Percentiles rank a stretch among this genome's conserved stretches.
Conservation (phyloP, 2,113 vertebrate genomes). For the Zapus hudsonius region DNA sequence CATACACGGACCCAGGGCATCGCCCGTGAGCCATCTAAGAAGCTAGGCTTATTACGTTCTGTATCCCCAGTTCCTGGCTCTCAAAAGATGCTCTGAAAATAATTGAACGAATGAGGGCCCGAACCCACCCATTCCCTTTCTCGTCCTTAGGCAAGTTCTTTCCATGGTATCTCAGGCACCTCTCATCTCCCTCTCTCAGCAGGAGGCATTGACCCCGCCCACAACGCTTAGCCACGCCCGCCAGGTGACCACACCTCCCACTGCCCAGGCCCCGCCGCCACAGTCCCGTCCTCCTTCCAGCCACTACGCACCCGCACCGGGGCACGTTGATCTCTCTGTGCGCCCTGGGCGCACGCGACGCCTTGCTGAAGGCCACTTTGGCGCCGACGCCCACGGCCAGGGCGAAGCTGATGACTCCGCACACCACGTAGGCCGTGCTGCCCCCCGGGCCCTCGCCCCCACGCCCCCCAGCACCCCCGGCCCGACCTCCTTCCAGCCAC, state of each 20-base stretch:
- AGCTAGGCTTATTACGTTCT: background rate
- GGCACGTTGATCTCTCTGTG: constrained; percentile 92
- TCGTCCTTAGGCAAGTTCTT: background rate
- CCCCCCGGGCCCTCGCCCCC: constrained; percentile 84
- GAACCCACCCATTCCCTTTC: background rate
- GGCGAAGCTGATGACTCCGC: constrained; percentile 93
- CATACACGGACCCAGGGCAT: background rate
- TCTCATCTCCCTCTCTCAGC: background rate
- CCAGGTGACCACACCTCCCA: background rate
- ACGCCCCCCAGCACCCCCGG: constrained; percentile 50
- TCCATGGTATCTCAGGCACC: too few relatives aligned
- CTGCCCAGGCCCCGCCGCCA: background rate
- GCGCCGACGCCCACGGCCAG: constrained; percentile 92
- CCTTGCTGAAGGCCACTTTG: constrained; percentile 95
- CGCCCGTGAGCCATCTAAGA: background rate
- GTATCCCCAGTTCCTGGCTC: background rate
- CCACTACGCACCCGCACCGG: constrained; percentile 82
- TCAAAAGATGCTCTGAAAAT: background rate
- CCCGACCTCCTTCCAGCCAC: constrained; percentile 90
- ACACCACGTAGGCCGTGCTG: constrained; percentile 94
- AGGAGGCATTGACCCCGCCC: rapidly evolving
- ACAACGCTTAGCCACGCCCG: background rate
- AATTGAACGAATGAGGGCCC: background rate
- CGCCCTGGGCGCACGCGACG: constrained; percentile 90
- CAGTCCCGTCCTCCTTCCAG: rapidly evolving